Conservation (phyloP, 2,113 vertebrate genomes). For the Hassar affinis region DNA sequence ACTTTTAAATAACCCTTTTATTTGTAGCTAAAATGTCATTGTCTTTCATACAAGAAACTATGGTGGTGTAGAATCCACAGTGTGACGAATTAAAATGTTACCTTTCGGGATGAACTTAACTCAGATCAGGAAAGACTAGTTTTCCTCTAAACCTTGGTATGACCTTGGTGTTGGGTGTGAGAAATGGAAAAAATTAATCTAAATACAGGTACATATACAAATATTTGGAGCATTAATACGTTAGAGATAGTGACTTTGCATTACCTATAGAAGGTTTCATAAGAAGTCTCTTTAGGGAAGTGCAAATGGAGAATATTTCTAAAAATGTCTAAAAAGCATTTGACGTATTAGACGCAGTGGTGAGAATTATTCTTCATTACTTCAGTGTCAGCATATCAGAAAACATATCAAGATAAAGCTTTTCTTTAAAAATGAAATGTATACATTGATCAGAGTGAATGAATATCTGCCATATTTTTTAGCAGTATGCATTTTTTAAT, state of each 20-base stretch:
- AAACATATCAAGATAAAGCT: neutral
- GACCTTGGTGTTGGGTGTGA: neutral
- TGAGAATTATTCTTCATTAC: neutral
- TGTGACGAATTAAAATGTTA: neutral
- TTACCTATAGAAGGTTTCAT: neutral
- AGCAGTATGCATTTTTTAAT: neutral
- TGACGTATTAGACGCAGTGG: neutral
- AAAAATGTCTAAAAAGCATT: neutral
- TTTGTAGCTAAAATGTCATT: neutral
- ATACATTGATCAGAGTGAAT: neutral
- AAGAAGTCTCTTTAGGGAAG: neutral
- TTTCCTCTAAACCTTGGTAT: neutral
- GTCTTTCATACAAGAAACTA: neutral
- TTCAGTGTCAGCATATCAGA: neutral
- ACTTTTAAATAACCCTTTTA: neutral
- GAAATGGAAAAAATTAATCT: neutral
- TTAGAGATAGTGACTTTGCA: neutral
- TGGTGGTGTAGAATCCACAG: neutral
- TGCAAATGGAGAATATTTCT: no score
- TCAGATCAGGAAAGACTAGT: neutral
- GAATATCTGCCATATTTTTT: neutral
- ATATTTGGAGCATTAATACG: neutral
- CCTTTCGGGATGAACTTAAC: neutral
- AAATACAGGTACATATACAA: neutral
- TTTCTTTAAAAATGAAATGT: neutral